Conservation (phyloP, 2,113 vertebrate genomes). For the Myrmophylax atrothorax region DNA sequence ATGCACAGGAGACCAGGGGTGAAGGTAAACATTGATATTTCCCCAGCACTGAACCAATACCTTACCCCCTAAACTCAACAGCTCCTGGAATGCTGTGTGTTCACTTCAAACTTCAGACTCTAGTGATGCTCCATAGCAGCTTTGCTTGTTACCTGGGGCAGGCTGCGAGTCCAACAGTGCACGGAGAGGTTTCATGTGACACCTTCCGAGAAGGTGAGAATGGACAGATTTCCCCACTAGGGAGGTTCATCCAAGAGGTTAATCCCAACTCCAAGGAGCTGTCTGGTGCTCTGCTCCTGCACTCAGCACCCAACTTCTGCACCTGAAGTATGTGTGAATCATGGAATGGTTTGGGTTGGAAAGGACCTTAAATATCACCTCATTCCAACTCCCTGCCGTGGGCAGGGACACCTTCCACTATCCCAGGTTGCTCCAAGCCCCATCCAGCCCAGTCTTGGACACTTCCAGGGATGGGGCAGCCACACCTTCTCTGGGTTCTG, state of each 20-base stretch:
- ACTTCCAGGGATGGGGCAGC: neutral
- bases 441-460: fast-evolving
- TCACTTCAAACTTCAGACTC: neutral
- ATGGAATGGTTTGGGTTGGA: neutral
- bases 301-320: neutral
- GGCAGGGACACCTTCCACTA: neutral
- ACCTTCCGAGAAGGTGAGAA: neutral
- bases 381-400: neutral
- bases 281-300: neutral
- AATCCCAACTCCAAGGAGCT: neutral
- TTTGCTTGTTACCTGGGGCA: neutral
- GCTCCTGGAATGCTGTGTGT: neutral
- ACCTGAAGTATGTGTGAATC: neutral
- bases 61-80: neutral
- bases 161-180: fast-evolving
- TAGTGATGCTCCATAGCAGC: neutral
- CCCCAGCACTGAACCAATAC: neutral
- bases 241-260: neutral
- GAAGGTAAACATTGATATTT: neutral
- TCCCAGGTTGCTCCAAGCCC: neutral
- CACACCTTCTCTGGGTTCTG: neutral
- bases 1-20: neutral
- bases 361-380: neutral
- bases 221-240: neutral
- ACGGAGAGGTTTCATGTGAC: neutral